Base-by-base conservation (phyloP, 2,113 vertebrate genomes). In the Ciconia stormi region DNA sequence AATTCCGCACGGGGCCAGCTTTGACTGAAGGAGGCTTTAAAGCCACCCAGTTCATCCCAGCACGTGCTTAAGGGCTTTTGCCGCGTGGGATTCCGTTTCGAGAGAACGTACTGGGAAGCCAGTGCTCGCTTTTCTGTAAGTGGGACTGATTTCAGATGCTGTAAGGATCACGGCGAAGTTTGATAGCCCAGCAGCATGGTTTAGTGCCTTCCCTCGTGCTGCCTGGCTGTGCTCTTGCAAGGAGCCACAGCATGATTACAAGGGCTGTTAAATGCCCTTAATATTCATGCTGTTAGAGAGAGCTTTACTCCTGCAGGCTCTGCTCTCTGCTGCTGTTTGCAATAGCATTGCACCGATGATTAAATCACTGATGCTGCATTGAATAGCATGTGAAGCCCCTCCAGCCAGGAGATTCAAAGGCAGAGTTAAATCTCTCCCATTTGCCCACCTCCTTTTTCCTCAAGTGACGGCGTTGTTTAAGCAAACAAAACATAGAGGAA, bases 191-290 rank as follows among this genome's bases (percentile, higher is more conserved):
- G 76, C 79, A 80, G 78, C 26, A 34, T 47, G 93, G 50, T 91
- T 94, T 89, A 91, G 70, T 87, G 88, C 94, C 76, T 90, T 82
- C 32, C 32, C 59, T 53, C 1, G 25, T 44, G 92, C 91, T 73
- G 66, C 66, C 91, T 94, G 95, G 73, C 95, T 87, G 74, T 66
- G 73, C 62, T 93, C 84, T 76, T 89, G 71, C 83, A 86, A 69
- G 95, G 88, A 96, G 29, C 81, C 94, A 83, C 90, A 70, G 88
- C 22, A 30, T 71, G 93, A 95, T 96, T 96, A 96, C 90, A 88
- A 96, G 96, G 95, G 90, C 96, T 82, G 87, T 97, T 96, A 96
- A 97, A 95, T 69, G 47, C 83, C 91, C 70, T 74, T 93, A 96
- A 96, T 97, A 84, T 96, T 92, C 92, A 73, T 42, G 7, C 91